phyloP scores from a whole-genome alignment of 2,113 vertebrate species.

The Enhydra lutris region DNA sequence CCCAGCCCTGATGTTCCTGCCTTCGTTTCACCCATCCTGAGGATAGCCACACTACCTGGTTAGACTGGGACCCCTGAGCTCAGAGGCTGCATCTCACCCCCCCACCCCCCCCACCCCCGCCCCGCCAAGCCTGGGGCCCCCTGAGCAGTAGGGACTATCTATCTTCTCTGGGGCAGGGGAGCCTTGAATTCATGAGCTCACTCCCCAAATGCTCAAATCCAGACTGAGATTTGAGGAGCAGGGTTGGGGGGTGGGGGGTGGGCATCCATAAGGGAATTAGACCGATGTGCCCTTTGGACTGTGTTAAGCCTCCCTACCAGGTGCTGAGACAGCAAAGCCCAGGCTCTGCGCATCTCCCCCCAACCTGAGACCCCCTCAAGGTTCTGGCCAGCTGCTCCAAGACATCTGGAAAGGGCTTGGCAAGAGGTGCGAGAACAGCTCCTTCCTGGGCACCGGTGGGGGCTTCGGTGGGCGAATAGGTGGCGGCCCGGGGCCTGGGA shows the following conservation, averaged over 20 bases:
- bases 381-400: background rate
- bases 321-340: background rate
- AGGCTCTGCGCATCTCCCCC: background rate
- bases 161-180: background rate
- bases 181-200: background rate
- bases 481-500: background rate
- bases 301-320: background rate
- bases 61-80: background rate
- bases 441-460: constrained; percentile 32
- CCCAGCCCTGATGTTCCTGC: background rate
- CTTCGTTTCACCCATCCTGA: background rate
- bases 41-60: background rate
- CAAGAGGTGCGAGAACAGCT: background rate
- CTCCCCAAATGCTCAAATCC: background rate
- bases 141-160: background rate
- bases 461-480: background rate
- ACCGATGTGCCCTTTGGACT: background rate
- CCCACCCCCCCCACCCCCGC: no score
- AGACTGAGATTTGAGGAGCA: background rate
- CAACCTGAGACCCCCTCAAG: background rate
- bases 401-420: background rate
- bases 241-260: background rate
- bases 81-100: background rate
- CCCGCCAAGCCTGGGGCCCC: no score
- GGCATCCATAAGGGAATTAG: background rate